These are phyloP conservation scores for Drosophila tropicalis DNA, from an alignment of 1,140 invertebrate species.

Conservation along the genomic window DNA sequence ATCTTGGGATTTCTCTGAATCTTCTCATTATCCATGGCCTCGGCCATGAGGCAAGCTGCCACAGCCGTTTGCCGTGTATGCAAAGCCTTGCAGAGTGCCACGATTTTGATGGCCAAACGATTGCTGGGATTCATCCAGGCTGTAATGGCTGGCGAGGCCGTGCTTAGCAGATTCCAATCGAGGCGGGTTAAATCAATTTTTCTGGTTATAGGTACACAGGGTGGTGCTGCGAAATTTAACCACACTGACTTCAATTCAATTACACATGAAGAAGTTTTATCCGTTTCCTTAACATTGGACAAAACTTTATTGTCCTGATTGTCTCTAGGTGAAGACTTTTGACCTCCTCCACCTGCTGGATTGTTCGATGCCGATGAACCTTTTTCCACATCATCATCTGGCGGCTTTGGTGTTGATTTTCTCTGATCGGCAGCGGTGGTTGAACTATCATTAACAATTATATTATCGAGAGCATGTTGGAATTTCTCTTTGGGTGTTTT, in stretches of 20 bases:
- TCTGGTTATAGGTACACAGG: constrained; percentile 95
- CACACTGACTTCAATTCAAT: constrained; percentile 95
- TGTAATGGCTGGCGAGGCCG: constrained; percentile 97
- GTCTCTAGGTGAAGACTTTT: constrained; percentile 50
- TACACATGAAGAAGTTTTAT: constrained; percentile 89
- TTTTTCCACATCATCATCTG: constrained; percentile 76
- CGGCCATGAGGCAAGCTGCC: constrained; percentile 97
- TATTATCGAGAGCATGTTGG: constrained; percentile 60
- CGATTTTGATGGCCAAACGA: constrained; percentile 91
- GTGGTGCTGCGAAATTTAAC: constrained; percentile 99
- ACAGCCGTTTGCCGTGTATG: constrained; percentile 92
- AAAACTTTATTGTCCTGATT: constrained; percentile 75
- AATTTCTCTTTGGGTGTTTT: constrained; percentile 81
- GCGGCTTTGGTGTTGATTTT: constrained; percentile 62
- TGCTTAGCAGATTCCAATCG: constrained; percentile 98
- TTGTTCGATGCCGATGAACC: constrained; percentile 27
- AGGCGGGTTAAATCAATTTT: constrained; percentile 97
- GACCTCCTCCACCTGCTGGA: constrained; percentile 11
- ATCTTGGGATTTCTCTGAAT: constrained; percentile 81
- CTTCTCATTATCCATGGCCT: constrained; percentile 90
- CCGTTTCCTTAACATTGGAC: constrained; percentile 77
- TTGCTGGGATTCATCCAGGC: constrained; percentile 99
- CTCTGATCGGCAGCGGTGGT: constrained; percentile 35
- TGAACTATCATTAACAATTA: constrained; percentile 47
- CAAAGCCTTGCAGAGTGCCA: constrained; percentile 90